Evolutionary conservation across 2,888 invertebrate genomes (phyloP).

Genomic region (Tolmerus cingulatus): DNA sequence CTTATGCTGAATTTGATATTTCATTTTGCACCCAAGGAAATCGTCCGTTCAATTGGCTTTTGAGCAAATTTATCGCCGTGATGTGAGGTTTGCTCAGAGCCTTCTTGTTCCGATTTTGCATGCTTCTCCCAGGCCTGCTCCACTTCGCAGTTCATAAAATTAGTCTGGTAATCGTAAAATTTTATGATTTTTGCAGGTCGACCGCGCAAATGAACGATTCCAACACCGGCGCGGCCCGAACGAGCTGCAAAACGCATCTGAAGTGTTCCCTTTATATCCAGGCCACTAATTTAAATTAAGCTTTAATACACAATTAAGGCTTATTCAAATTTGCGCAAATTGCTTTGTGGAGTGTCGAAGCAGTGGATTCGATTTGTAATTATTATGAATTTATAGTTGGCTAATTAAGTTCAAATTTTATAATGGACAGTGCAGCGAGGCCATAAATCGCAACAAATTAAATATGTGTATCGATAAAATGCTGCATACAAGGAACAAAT

Average conservation of each 20-base stretch:
- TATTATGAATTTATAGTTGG: not conserved
- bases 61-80: not conserved
- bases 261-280: not conserved
- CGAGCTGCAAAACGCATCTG: not conserved
- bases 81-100: not conserved
- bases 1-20: not conserved
- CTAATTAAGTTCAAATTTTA: not conserved
- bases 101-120: not conserved
- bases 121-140: slow-evolving; percentile 1
- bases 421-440: not conserved
- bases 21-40: not conserved
- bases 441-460: not conserved
- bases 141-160: slow-evolving; percentile 27
- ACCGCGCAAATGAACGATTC: not conserved
- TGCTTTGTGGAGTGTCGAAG: not conserved
- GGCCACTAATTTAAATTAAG: not conserved
- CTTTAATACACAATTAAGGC: not conserved
- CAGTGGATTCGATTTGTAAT: not conserved
- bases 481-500: not conserved
- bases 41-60: not conserved
- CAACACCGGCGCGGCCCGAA: not conserved
- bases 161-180: slow-evolving; percentile 20
- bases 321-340: not conserved
- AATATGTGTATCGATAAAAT: not conserved
- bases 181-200: not conserved